Evolutionary conservation across 2,797 vertebrate genomes (phyloP), one percentile per base, ranked within the genome.

Genomic region (Rousettus madagascariensis): DNA sequence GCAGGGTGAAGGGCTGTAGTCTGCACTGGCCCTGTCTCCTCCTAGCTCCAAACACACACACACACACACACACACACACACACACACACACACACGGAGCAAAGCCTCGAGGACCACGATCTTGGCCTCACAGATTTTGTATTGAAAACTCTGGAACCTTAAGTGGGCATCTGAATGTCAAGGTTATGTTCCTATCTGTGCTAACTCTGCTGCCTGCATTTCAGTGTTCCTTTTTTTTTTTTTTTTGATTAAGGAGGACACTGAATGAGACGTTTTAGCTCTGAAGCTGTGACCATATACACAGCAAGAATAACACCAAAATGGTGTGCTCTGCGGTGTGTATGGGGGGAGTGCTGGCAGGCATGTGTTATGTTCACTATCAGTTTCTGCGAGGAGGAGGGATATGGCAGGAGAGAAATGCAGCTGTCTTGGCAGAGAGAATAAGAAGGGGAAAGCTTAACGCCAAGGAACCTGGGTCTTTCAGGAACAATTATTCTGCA

Each of bases 381-480:
- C 36, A 33, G 16, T 41, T 51, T 91, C 63, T 53, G 78, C 53
- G 86, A 77, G 46, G 72, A 84, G 63, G 90, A 83, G 75, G 43
- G 26, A 13, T 33, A 46, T 46, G 82, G 78, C 49, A 24, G 38
- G 51, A 68, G 55, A 78, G 53, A 59, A 78, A n/a, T 24, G 77
- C 90, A 94, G 83, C 86, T 91, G 91, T 71, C 69, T 89, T 89
- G 83, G 83, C 59, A 33, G 49, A 90, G 55, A 46, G 66, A 75
- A 78, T 1, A 71, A 36, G 66, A 55, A 12, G 75, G 75, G n/a
- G 9, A 63, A 13, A 17, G 30, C 65, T 82, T 49, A 46, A 68
- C 0, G 28, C 30, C 61, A 82, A 72, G 59, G 22, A 49, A 55
- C 8, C 8, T 4, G 13, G 15, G 49, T 75, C 16, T 85, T 30